Evolutionary conservation across 2,113 vertebrate species (phyloP), one percentile per base, ranked within the genome.

Genomic region (Gavia stellata): DNA sequence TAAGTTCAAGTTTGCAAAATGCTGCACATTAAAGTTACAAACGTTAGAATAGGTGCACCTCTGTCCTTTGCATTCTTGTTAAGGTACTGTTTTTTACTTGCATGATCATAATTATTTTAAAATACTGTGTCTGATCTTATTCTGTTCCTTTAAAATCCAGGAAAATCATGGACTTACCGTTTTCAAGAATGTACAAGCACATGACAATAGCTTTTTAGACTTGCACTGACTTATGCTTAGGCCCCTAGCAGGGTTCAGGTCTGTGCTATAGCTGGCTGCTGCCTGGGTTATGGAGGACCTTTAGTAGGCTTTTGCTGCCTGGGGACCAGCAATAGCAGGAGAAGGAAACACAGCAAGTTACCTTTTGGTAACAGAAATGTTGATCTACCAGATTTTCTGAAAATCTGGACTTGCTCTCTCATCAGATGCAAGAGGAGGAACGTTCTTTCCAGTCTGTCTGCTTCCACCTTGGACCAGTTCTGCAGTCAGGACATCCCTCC

Each of bases 261-360:
- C 33, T 40, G 71, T n/a, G 62, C n/a, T 19, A 1, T 8, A 34
- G 55, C 40, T 68, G 71, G 44, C 59, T 88, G 44, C 71, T 58
- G 14, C 49, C 63, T 33, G 38, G 19, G 17, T 5, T n/a, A 0
- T 10, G 38, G 44, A 63, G 75, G 44, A 26, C 0, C n/a, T 61
- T 67, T 2, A 80, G 56, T 12, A 63, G 79, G 44, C 33, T 42
- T 61, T 61, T 40, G 53, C 44, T 87, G 36, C 68, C 59, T 38
- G n/a, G n/a, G 17, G 20, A 77, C 45, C 74, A 33, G 21, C 45
- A 33, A 21, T 3, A 52, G 67, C 66, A 84, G 65, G 3, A 75
- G 38, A 23, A 61, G 36, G 12, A 44, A 31, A 21, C 21, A 15
- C 15, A 42, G 42, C 0, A 1, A 49, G 62, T n/a, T 50, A 3